A percentile compares a stretch with the other conserved stretches of the same genome.
phyloP scores from a whole-genome alignment of 1,140 invertebrate species.

The Dinothrombium tinctorium region DNA sequence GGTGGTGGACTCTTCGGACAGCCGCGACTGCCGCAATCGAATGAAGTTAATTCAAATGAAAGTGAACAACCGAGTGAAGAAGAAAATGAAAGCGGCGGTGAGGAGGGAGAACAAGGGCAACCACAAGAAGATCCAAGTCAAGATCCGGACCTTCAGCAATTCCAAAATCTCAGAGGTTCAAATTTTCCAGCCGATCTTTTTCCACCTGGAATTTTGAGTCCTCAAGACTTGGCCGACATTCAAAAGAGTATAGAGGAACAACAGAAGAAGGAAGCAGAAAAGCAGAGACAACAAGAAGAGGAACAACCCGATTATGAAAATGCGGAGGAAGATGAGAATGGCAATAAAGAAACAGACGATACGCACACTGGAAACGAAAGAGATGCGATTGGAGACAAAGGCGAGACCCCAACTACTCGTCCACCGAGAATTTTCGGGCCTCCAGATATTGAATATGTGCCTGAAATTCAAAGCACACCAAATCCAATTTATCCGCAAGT shows the following conservation, averaged over 20 bases:
- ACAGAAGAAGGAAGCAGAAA: slow-evolving; percentile 3
- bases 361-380: too few species aligned
- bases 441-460: too few species aligned
- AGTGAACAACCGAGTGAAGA: neutral
- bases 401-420: too few species aligned
- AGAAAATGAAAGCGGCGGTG: neutral
- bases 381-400: too few species aligned
- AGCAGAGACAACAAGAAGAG: slow-evolving; percentile 6
- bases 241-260: slow-evolving; percentile 6
- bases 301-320: neutral
- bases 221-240: slow-evolving; percentile 7
- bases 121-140: neutral
- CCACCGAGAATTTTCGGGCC: too few species aligned
- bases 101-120: neutral
- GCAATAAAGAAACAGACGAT: too few species aligned
- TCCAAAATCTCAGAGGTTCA: neutral
- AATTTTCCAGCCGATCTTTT: slow-evolving; percentile 7
- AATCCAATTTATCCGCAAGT: too few species aligned
- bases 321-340: too few species aligned
- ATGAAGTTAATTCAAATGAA: too few species aligned
- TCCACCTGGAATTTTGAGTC: slow-evolving; percentile 6
- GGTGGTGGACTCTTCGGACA: too few species aligned
- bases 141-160: slow-evolving; percentile 1
- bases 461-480: too few species aligned
- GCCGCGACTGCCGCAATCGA: too few species aligned